These are phyloP conservation scores for Pelagia noctiluca DNA, from an alignment of 30 jellyfish, hydroid and myxozoan genomes.

Conservation along the genomic window DNA sequence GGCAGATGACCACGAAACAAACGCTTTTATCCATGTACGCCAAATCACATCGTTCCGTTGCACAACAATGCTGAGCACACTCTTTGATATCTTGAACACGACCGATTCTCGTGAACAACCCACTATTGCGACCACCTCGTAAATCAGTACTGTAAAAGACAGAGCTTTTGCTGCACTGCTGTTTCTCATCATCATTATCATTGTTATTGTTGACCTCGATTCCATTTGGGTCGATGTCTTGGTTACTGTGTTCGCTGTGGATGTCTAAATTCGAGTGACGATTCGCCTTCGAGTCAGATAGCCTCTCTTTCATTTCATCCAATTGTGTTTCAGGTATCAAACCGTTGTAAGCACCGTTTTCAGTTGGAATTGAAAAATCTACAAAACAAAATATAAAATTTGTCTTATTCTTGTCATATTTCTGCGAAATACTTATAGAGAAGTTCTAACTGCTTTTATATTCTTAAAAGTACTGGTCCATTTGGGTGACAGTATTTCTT, in stretches of 20 bases:
- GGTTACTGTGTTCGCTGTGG: slow-evolving; percentile 11
- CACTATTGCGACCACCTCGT: slow-evolving; percentile 96
- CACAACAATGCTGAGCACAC: slow-evolving; percentile 90
- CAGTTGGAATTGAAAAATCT: slow-evolving; percentile 96
- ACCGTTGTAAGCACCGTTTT: slow-evolving; percentile 93
- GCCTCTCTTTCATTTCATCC: slow-evolving; percentile 62
- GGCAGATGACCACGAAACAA: slow-evolving; percentile 90
- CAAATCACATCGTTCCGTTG: slow-evolving; percentile 79
- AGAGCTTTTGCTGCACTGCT: slow-evolving; percentile 77
- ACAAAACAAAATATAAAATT: background rate
- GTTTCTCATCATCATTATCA: slow-evolving; percentile 42
- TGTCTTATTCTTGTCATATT: too few relatives aligned
- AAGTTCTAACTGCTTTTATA: too few relatives aligned
- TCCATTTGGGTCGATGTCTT: slow-evolving; percentile 58
- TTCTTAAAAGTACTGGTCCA: too few relatives aligned
- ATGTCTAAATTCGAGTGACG: slow-evolving; percentile 82
- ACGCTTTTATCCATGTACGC: slow-evolving; percentile 91
- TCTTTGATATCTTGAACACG: slow-evolving; percentile 84
- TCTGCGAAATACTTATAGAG: background rate
- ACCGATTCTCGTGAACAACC: slow-evolving; percentile 89
- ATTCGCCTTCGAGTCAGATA: slow-evolving; percentile 60
- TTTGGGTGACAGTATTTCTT: too few relatives aligned
- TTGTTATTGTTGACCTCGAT: slow-evolving; percentile 29
- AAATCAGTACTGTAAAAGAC: slow-evolving; percentile 89
- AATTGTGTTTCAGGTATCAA: slow-evolving; percentile 71